Base-by-base conservation (phyloP, 2,113 vertebrate genomes). In the Calyptomena viridis region DNA sequence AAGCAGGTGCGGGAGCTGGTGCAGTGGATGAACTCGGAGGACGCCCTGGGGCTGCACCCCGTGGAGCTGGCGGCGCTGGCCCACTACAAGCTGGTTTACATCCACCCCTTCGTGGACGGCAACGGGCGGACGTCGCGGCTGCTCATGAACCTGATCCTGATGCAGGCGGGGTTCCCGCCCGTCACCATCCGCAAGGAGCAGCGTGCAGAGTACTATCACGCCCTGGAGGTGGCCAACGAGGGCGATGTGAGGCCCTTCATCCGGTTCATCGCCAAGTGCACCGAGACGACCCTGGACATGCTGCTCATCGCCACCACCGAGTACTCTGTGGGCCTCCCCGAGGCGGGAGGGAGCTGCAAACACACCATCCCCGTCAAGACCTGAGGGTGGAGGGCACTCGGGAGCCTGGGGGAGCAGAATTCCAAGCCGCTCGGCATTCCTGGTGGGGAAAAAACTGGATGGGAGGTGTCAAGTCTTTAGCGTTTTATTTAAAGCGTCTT, bases 171-270 rank as follows among this genome's bases (percentile, higher is more conserved):
- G 5, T 99, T 99, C 83, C 99, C 99, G 0, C 99, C 99, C 13
- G 98, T 99, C 97, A 99, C 99, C 25, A 98, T 99, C 87, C 98
- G 99, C 62, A 99, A 99, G 95, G 99, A 99, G 87, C 99, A 99
- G 87, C 91, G 99, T 2, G 97, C 99, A 0, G 99, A 99, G 95
- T 99, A 99, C 37, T 99, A 99, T 30, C 94, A 98, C 0, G 98
- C 97, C 15, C 76, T 99, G 35, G 99, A 99, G 92, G 98, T 98
- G 1, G 99, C 99, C 96, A 99, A 99, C 1, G 99, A 99, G 93
- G 99, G 99, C 0, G 99, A 99, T 1, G 98, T 99, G 27, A 96
- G 99, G 60, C 99, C 99, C 2, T 99, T 99, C 97, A 99, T 99
- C 63, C 99, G 99, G 50, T 99, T 99, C 49, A 99, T 99, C 5